phyloP scores from a whole-genome alignment of 2,797 vertebrate genomes.

The Sternarchorhynchus goeldii region DNA sequence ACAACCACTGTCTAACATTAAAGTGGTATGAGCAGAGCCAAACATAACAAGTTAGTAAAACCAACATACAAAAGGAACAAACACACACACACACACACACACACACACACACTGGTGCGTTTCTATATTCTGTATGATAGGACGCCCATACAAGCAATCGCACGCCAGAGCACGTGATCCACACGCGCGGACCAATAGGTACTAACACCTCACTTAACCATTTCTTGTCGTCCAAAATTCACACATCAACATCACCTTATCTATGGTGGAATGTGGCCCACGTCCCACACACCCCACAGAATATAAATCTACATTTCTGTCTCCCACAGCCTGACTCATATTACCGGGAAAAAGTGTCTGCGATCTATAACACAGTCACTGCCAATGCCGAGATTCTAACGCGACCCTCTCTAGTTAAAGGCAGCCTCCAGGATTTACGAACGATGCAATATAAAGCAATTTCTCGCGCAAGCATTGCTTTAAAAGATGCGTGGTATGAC shows the following conservation, averaged over 20 bases:
- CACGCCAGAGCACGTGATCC: conserved; percentile 73
- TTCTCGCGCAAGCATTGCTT: conserved; percentile 11
- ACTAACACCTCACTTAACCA: conserved; percentile 62
- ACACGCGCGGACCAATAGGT: conserved; percentile 69
- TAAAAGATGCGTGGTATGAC: conserved; percentile 10
- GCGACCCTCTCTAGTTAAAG: conserved; percentile 16
- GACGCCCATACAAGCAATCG: conserved; percentile 56
- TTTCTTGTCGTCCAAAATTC: conserved; percentile 62
- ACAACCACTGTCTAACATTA: too few relatives aligned
- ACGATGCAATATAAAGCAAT: conserved; percentile 18
- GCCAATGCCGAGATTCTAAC: conserved; percentile 34
- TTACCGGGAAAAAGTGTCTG: conserved; percentile 26
- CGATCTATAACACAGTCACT: conserved; percentile 52
- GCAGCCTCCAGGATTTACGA: conserved; percentile 24
- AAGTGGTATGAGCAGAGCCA: too few relatives aligned
- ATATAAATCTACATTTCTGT: conserved; percentile 22
- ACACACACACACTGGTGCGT: conserved; percentile 52
- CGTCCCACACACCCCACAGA: conserved; percentile 40
- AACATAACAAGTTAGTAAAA: too few relatives aligned
- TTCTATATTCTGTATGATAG: conserved; percentile 57
- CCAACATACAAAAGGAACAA: too few relatives aligned
- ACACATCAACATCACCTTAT: conserved; percentile 60
- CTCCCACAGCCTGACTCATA: conserved; percentile 7
- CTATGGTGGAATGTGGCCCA: conserved; percentile 54
- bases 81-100: not conserved